Percentiles rank a stretch among this genome's conserved stretches.
Conservation (phyloP, 2,797 vertebrate species). For the Okamejei kenojei region DNA sequence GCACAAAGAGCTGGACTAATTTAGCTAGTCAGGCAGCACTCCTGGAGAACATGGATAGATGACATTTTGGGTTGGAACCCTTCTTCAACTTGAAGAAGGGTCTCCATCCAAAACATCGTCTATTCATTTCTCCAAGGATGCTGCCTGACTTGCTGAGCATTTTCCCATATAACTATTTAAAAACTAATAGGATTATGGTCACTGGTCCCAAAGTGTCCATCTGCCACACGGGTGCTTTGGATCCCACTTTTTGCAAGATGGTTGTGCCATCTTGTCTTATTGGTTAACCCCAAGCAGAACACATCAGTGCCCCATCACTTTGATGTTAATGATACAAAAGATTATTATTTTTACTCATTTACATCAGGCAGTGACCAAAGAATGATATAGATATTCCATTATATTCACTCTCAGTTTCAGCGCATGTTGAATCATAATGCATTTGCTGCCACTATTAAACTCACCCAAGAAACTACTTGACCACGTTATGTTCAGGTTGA, state of each 20-base stretch:
- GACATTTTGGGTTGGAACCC: no score
- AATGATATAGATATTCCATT: background rate
- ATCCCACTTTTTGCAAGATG: background rate
- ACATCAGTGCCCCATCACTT: background rate
- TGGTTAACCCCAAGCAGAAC: background rate
- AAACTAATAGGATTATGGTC: no score
- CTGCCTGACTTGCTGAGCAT: no score
- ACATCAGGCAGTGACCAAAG: background rate
- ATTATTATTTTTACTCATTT: background rate
- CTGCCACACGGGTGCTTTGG: no score
- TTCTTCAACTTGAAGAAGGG: no score
- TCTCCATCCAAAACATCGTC: no score
- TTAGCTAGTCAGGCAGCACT: no score
- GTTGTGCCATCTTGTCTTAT: background rate
- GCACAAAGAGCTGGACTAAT: no score
- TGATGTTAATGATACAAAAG: background rate
- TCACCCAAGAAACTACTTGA: constrained; percentile 89
- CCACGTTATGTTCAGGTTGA: constrained; percentile 98
- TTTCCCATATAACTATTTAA: no score
- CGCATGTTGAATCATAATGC: background rate
- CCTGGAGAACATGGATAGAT: no score
- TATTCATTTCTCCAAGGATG: no score
- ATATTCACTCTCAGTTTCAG: background rate
- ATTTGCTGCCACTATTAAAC: background rate
- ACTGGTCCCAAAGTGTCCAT: no score